Evolutionary conservation across 2,888 invertebrate species (phyloP), one percentile per base, ranked within the genome.

Genomic region (Zootermopsis nevadensis): DNA sequence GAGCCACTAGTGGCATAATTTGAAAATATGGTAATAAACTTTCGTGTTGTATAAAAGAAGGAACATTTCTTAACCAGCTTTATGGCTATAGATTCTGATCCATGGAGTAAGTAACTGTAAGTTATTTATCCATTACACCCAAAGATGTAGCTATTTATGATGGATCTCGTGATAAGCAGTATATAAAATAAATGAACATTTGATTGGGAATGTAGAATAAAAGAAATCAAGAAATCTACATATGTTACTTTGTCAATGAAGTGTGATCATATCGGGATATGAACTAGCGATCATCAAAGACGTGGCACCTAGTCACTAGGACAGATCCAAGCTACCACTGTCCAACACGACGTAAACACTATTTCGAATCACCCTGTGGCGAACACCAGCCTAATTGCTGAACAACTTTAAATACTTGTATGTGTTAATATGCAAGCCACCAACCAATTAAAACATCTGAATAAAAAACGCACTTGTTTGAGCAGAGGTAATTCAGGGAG

Each of bases 361-460:
- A 15, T 53, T 53, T 77, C 8, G 77, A 53, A 30, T 4, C 77
- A 42, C 27, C 31, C 19, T 53, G 31, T 53, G 31, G 48, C 30
- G n/a, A 24, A 30, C 53, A 27, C 53, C 38, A 76, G 27, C 38
- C 76, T 76, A 76, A 76, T 76, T 76, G 76, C 31, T 53, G 77
- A 30, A 48, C 76, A 42, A 30, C 66, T 42, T 27, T 76, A 42
- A 42, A 42, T 38, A 72, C 76, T 42, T 27, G 42, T 60, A 35
- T 53, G 55, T 79, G 79, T 79, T 79, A 79, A 79, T 79, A 79
- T 79, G 79, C 79, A 79, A 66, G 55, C 60, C 76, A 77, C 53
- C 48, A 53, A 42, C 31, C 48, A 77, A 53, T 77, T 53, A 77
- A 53, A 76, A 76, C 76, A 76, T 72, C 33, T 35, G 33, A 72